These are phyloP conservation scores for Drosophila miranda DNA, from an alignment of 1,140 invertebrate species.

Conservation along the genomic window DNA sequence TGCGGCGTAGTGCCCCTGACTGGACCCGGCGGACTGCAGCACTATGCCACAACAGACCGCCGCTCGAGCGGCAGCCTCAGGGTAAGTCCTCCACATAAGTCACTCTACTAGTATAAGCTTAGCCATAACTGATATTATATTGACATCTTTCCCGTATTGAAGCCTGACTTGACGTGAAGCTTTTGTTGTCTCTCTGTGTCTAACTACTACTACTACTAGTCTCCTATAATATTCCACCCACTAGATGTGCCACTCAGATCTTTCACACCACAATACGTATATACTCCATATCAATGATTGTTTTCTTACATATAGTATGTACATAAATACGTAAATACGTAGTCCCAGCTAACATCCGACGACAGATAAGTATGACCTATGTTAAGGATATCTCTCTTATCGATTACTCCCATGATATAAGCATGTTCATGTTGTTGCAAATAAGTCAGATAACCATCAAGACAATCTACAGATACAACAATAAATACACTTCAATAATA, in stretches of 20 bases:
- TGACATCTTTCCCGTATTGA: constrained; percentile 25
- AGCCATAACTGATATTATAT: constrained; percentile 15
- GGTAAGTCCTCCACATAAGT: constrained; percentile 80
- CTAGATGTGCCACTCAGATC: neutral
- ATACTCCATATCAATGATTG: neutral
- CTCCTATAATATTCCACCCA: constrained; percentile 7
- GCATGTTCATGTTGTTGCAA: constrained; percentile 1
- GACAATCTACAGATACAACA: neutral
- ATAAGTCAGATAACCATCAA: neutral
- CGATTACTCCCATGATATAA: no score
- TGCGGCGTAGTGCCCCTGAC: constrained; percentile 83
- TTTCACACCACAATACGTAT: constrained; percentile 6
- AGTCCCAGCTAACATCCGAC: no score
- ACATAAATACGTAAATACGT: no score
- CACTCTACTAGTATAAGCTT: constrained; percentile 31
- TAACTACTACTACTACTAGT: constrained; percentile 12
- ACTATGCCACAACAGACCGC: constrained; percentile 79
- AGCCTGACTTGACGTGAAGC: constrained; percentile 75
- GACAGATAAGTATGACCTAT: no score
- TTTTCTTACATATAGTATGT: neutral
- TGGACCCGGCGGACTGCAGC: constrained; percentile 83
- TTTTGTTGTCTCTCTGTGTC: constrained; percentile 70
- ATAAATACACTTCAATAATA: no score
- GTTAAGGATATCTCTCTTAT: no score
- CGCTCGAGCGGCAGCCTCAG: constrained; percentile 83